A percentile compares a stretch with the other conserved stretches of the same genome.
phyloP scores from a whole-genome alignment of 2,113 vertebrate genomes.

The Pachycephala philippinensis region DNA sequence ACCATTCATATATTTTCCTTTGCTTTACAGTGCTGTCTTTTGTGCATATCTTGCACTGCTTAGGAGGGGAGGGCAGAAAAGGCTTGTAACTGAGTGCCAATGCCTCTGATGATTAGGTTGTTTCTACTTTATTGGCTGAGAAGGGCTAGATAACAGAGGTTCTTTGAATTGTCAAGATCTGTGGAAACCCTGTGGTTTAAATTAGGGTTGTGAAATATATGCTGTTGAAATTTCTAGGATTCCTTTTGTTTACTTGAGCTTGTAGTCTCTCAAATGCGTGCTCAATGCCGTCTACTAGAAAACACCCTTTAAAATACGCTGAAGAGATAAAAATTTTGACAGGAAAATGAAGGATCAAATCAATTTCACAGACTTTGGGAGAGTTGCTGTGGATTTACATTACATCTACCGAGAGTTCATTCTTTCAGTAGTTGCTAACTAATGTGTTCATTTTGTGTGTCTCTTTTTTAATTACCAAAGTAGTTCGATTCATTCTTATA shows the following conservation, averaged over 20 bases:
- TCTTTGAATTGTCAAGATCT: neutral
- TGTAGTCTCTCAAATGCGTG: neutral
- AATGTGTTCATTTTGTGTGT: rapidly evolving
- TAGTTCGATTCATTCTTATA: neutral
- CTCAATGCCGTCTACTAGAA: neutral
- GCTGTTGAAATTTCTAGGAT: slow-evolving; percentile 13
- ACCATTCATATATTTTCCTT: neutral
- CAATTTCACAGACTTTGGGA: neutral
- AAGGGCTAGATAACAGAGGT: neutral
- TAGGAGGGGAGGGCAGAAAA: neutral
- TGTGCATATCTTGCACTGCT: neutral
- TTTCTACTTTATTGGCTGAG: slow-evolving; percentile 10
- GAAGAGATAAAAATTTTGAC: neutral
- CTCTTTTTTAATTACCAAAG: neutral
- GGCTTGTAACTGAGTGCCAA: neutral
- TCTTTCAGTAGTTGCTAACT: neutral
- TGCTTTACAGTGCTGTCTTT: neutral
- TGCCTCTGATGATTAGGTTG: neutral
- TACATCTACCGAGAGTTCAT: neutral
- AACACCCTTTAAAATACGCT: neutral
- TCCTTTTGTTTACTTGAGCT: neutral
- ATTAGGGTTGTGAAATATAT: neutral
- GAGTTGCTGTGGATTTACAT: neutral
- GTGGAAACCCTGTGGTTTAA: neutral
- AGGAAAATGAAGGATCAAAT: neutral